phyloP scores from a whole-genome alignment of 2,113 vertebrate species.

The Corydoras sp. region DNA sequence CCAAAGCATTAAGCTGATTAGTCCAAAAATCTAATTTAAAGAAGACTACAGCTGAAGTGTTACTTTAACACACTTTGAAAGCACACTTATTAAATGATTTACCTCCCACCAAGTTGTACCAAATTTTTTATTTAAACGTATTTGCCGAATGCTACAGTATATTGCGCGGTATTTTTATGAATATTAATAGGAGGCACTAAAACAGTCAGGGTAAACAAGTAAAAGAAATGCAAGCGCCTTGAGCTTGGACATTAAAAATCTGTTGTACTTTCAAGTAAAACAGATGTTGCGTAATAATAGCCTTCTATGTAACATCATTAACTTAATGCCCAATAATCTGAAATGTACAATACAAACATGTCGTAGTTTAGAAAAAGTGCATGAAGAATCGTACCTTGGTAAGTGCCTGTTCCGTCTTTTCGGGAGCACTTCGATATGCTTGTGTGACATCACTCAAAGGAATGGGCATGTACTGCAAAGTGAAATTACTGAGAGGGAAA shows the following conservation, averaged over 20 bases:
- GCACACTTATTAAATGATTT: no score
- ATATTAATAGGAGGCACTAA: slow-evolving; percentile 2
- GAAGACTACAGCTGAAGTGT: no score
- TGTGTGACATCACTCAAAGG: slow-evolving; percentile 82
- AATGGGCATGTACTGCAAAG: slow-evolving; percentile 85
- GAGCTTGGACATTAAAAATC: neutral
- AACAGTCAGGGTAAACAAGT: slow-evolving; percentile 1
- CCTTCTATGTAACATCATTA: no score
- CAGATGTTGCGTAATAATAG: no score
- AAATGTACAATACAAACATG: neutral
- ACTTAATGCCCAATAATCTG: neutral
- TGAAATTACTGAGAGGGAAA: slow-evolving; percentile 73
- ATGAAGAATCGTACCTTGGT: slow-evolving; percentile 69
- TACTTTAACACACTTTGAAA: neutral
- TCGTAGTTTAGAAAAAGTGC: neutral
- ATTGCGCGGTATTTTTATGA: slow-evolving; percentile 10
- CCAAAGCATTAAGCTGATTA: no score
- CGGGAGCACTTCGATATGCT: slow-evolving; percentile 77
- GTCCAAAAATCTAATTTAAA: no score
- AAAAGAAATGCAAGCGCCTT: neutral
- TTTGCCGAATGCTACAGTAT: slow-evolving; percentile 10
- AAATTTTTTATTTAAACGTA: slow-evolving; percentile 1
- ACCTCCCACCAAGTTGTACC: no score
- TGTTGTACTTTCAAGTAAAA: neutral
- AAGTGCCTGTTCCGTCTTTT: slow-evolving; percentile 80